Evolutionary conservation across 1,140 invertebrate genomes (phyloP), one percentile per base, ranked within the genome.

Genomic region (Euwallacea fornicatus): DNA sequence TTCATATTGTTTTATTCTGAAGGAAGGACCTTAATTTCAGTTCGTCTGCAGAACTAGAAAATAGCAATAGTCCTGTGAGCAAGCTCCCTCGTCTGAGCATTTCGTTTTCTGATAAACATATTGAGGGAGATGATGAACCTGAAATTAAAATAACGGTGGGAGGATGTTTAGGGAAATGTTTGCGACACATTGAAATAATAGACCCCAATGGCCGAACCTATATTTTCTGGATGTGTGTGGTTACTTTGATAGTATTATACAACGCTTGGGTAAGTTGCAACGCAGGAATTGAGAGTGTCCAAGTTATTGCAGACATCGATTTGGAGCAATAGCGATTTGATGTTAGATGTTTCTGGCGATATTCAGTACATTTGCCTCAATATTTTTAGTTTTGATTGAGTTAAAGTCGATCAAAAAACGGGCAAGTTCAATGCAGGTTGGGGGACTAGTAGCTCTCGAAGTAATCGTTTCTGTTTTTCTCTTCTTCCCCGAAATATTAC

Each of bases 221-320:
- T 80, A 87, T 97, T 43, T 82, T 82, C 0, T 98, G 96, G 96
- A 84, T 98, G 54, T 87, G 89, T 43, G 81, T 95, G 7, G 91
- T 96, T 0, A 90, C 90, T 0, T 77, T 91, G 41, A 87, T 89
- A 66, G 95, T 93, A 78, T 83, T 94, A 46, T 98, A 98, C 83
- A 98, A 98, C 78, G 89, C 90, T 33, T 93, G 91, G 86, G 89
- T 72, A 66, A 59, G 62, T 47, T 42, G 21, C 0, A 16, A 4
- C 2, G 42, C n/a, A n/a, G 10, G n/a, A 62, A 62, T 10, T 50
- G 46, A 6, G 9, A n/a, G n/a, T n/a, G n/a, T n/a, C n/a, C n/a
- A n/a, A n/a, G n/a, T n/a, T n/a, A n/a, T n/a, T n/a, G n/a, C n/a
- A n/a, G n/a, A n/a, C n/a, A n/a, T n/a, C n/a, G n/a, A n/a, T n/a